Evolutionary conservation across 2,113 vertebrate species (phyloP).

Genomic region (Columbina picui): DNA sequence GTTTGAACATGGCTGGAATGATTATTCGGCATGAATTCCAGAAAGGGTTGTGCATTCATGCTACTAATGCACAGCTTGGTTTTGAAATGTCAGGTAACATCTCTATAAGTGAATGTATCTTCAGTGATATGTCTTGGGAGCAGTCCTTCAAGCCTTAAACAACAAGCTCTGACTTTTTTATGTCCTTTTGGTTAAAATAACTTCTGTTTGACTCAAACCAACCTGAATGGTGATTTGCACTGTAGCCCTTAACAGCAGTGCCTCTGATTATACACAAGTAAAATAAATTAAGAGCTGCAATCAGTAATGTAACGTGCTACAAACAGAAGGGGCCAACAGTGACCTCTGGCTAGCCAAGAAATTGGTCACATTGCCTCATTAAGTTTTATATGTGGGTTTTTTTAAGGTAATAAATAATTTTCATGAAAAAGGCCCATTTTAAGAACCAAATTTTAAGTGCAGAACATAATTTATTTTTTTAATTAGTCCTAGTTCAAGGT

Average conservation of each 20-base stretch:
- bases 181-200: not conserved
- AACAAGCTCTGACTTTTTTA: not conserved
- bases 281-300: not conserved
- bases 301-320: not conserved
- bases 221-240: not conserved
- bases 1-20: not conserved
- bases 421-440: not conserved
- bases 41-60: not conserved
- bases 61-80: rapidly evolving
- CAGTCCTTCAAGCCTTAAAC: not conserved
- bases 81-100: not conserved
- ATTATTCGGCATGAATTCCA: not conserved
- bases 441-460: not conserved
- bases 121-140: no score
- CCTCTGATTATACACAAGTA: not conserved
- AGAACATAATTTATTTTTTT: not conserved
- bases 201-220: not conserved
- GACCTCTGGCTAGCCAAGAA: not conserved
- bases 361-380: not conserved
- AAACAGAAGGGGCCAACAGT: no score
- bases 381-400: rapidly evolving
- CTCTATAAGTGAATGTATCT: no score
- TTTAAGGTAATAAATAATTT: not conserved
- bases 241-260: no score
- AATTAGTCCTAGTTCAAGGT: not conserved